Evolutionary conservation across 1,140 invertebrate genomes (phyloP).

Genomic region (Homarus americanus): DNA sequence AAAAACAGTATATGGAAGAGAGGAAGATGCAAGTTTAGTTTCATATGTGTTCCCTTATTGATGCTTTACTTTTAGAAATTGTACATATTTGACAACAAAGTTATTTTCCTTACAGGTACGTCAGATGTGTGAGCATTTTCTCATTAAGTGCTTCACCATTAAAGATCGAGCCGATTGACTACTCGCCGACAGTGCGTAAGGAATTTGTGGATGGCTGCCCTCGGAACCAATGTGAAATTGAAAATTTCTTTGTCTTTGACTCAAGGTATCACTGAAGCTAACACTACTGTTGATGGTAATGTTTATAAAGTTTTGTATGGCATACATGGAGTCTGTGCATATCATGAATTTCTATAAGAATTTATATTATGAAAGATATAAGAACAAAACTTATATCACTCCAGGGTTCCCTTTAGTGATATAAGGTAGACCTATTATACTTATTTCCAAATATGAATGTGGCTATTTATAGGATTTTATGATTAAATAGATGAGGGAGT

Average conservation of each 20-base stretch:
- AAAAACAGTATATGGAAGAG: no score
- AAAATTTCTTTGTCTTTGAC: constrained; percentile 26
- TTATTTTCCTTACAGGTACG: constrained; percentile 80
- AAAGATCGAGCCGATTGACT: constrained; percentile 83
- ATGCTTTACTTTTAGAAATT: background rate
- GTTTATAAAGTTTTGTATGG: background rate
- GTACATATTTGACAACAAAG: background rate
- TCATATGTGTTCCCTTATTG: no score
- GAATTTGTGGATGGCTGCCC: constrained; percentile 47
- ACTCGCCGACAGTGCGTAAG: constrained; percentile 81
- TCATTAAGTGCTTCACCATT: constrained; percentile 86
- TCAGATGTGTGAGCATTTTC: constrained; percentile 88
- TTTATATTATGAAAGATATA: background rate
- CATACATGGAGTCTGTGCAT: background rate
- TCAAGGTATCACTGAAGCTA: background rate
- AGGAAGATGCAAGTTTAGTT: no score
- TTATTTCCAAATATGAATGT: background rate
- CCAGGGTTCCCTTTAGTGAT: no score
- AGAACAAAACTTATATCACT: no score
- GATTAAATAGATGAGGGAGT: background rate
- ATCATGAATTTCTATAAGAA: background rate
- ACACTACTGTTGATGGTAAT: constrained; percentile 28
- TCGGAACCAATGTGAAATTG: constrained; percentile 23
- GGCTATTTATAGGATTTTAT: background rate
- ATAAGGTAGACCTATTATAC: background rate